Evolutionary conservation across 2,888 invertebrate genomes (phyloP).

Genomic region (Sinohyriopsis cumingii): DNA sequence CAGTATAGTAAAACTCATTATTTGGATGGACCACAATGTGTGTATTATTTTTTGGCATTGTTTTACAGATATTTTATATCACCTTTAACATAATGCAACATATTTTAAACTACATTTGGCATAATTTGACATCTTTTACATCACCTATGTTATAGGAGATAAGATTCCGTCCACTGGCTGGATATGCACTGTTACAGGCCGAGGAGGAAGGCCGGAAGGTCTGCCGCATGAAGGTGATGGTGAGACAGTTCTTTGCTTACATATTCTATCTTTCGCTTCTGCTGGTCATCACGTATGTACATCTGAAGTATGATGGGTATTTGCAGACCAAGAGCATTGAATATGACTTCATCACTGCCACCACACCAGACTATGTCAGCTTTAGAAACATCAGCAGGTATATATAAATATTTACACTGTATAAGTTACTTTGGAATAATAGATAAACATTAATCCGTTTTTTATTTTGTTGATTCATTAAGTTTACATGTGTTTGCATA

Average conservation of each 20-base stretch:
- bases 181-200: constrained; percentile 64
- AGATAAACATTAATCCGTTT: not conserved
- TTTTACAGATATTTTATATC: too few relatives aligned
- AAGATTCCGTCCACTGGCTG: constrained; percentile 62
- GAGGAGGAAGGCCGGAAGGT: constrained; percentile 59
- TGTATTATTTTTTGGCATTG: too few relatives aligned
- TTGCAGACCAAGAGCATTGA: constrained; percentile 41
- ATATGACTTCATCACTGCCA: constrained; percentile 32
- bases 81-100: too few relatives aligned
- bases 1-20: too few relatives aligned
- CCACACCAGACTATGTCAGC: constrained; percentile 19
- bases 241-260: constrained; percentile 58
- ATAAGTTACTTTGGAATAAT: not conserved
- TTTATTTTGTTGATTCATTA: not conserved
- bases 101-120: too few relatives aligned
- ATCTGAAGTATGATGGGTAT: constrained; percentile 44
- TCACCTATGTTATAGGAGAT: constrained; percentile 46
- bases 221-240: constrained; percentile 54
- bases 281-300: constrained; percentile 55
- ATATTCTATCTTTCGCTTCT: constrained; percentile 54
- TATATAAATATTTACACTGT: not conserved
- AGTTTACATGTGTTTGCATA: not conserved
- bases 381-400: constrained; percentile 48
- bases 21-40: too few relatives aligned
- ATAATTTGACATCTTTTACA: too few relatives aligned